Evolutionary conservation across 2,888 invertebrate genomes (phyloP).

Genomic region (Steinernema scapterisci): DNA sequence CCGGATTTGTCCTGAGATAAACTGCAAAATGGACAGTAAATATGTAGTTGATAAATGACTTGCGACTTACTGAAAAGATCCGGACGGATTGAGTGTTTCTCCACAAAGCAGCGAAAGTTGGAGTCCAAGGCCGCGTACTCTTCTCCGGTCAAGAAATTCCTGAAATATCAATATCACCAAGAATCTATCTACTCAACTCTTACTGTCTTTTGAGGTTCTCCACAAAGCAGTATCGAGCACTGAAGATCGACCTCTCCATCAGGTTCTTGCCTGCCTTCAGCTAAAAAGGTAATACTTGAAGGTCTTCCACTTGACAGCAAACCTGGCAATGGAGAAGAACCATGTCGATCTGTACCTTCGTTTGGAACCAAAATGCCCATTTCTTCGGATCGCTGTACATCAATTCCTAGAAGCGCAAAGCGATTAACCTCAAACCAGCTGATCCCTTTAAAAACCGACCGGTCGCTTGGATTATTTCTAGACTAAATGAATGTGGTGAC

Average conservation of each 20-base stretch:
- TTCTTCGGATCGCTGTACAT: constrained; percentile 12
- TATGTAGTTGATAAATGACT: neutral
- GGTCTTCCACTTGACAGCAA: neutral
- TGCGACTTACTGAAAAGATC: neutral
- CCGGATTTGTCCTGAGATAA: neutral
- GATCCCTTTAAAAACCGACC: no score
- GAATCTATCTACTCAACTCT: neutral
- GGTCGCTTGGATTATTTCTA: no score
- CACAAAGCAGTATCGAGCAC: constrained; percentile 5
- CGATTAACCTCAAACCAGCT: no score
- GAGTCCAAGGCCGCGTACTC: neutral
- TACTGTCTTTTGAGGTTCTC: constrained; percentile 15
- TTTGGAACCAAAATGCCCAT: constrained; percentile 19
- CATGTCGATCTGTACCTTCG: constrained; percentile 17
- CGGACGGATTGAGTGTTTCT: neutral
- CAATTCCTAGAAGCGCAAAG: neutral
- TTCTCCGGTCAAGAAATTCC: neutral
- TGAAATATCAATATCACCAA: neutral
- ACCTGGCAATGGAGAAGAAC: constrained; percentile 14
- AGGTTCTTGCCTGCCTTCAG: neutral
- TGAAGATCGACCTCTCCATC: constrained; percentile 22
- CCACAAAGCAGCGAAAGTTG: constrained; percentile 1
- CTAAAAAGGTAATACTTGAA: constrained; percentile 8
- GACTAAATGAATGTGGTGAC: no score
- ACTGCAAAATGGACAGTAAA: neutral